These are phyloP conservation scores for Heterodera schachtii DNA, from an alignment of 1,140 invertebrate genomes.

Conservation along the genomic window DNA sequence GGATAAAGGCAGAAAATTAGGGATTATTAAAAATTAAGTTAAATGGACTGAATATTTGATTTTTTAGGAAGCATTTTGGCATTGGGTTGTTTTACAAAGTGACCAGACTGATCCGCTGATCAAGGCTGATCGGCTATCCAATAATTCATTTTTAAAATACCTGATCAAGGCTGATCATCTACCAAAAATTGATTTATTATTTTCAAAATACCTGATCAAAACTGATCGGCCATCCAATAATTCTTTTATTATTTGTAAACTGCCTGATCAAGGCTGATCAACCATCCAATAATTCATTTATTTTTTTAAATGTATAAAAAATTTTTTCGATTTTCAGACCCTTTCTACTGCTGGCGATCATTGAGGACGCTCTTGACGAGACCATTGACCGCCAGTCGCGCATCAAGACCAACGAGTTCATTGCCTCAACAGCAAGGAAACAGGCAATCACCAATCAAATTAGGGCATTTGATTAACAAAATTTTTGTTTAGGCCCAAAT, in stretches of 20 bases:
- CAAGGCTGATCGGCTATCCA: not conserved
- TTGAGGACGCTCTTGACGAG: constrained; percentile 49
- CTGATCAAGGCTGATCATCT: constrained; percentile 1
- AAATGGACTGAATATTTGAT: too few relatives aligned
- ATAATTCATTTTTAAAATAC: not conserved
- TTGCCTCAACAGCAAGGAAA: constrained; percentile 46
- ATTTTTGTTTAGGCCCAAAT: constrained; percentile 29
- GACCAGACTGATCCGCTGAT: too few relatives aligned
- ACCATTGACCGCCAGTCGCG: constrained; percentile 48
- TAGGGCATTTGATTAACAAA: not conserved
- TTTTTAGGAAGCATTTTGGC: too few relatives aligned
- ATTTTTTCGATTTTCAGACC: constrained; percentile 4
- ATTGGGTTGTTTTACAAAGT: too few relatives aligned
- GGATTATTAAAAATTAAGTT: too few relatives aligned
- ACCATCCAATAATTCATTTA: too few relatives aligned
- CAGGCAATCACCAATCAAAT: constrained; percentile 25
- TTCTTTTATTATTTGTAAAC: too few relatives aligned
- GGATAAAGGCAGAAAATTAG: too few relatives aligned
- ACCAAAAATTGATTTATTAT: not conserved
- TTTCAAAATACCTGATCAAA: constrained; percentile 1
- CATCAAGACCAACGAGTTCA: constrained; percentile 36
- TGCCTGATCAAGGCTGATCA: too few relatives aligned
- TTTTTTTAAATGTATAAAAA: too few relatives aligned
- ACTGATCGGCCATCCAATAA: too few relatives aligned
- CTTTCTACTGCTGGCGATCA: constrained; percentile 43